Percentiles rank a stretch among this genome's conserved stretches.
Conservation (phyloP, 2,797 vertebrate genomes). For the Protosalanx chinensis region DNA sequence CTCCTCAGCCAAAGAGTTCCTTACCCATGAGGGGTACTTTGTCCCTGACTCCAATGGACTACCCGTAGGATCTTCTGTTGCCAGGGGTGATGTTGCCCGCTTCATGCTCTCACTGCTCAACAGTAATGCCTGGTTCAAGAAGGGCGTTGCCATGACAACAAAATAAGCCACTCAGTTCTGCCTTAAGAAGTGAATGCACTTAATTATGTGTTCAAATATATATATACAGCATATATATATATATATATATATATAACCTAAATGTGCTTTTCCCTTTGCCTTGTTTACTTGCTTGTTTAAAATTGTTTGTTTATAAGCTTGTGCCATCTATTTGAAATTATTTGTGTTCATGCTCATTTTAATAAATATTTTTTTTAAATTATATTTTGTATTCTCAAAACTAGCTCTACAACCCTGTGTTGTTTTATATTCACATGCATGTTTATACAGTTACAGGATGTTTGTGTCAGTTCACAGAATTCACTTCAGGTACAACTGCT, state of each 20-base stretch:
- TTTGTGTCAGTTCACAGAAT: neutral
- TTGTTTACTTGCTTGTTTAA: too few relatives aligned
- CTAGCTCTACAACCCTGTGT: too few relatives aligned
- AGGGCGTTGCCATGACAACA: slow-evolving; percentile 68
- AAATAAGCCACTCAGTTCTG: slow-evolving; percentile 45
- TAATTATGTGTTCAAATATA: neutral
- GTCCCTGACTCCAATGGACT: slow-evolving; percentile 58
- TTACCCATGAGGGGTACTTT: slow-evolving; percentile 73
- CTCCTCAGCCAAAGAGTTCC: slow-evolving; percentile 69
- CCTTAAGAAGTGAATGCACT: neutral
- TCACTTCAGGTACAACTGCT: neutral
- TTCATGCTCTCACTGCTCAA: slow-evolving; percentile 75
- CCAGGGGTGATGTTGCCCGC: slow-evolving; percentile 68
- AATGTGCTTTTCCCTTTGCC: too few relatives aligned
- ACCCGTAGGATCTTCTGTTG: slow-evolving; percentile 51
- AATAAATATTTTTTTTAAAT: too few relatives aligned
- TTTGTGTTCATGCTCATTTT: too few relatives aligned
- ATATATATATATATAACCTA: neutral
- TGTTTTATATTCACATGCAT: too few relatives aligned
- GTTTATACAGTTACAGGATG: too few relatives aligned
- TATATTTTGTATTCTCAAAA: too few relatives aligned
- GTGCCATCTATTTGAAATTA: too few relatives aligned
- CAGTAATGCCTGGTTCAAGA: slow-evolving; percentile 70
- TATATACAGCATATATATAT: neutral
- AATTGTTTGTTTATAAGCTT: too few relatives aligned